Evolutionary conservation across 2,888 invertebrate species (phyloP).

Genomic region (Drosophila demipolita): DNA sequence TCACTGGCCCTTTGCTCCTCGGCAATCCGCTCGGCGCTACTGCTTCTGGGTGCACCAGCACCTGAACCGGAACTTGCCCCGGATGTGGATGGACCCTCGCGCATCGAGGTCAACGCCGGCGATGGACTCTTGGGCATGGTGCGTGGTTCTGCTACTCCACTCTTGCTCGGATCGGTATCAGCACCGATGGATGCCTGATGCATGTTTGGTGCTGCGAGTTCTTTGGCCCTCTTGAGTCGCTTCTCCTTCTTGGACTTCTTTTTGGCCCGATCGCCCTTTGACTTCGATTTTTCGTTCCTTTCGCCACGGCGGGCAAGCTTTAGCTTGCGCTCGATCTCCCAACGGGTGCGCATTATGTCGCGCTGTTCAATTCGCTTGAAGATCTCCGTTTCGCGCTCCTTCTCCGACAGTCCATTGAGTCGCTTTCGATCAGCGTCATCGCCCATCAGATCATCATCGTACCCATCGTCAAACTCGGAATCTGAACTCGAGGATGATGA

Average conservation of each 20-base stretch:
- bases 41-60: conserved; percentile 36
- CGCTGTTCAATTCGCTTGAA: conserved; percentile 98
- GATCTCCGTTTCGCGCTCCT: conserved; percentile 98
- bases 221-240: conserved; percentile 44
- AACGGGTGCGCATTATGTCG: conserved; percentile 96
- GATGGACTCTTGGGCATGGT: conserved; percentile 58
- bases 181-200: conserved; percentile 11
- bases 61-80: conserved; percentile 46
- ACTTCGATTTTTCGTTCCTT: conserved; percentile 86
- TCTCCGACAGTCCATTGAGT: conserved; percentile 96
- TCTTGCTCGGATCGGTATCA: conserved; percentile 45
- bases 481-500: conserved; percentile 87
- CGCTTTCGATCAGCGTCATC: conserved; percentile 97
- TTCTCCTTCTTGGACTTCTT: conserved; percentile 83
- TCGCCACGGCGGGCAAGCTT: conserved; percentile 93
- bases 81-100: conserved; percentile 60
- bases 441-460: conserved; percentile 98
- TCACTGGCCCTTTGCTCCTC: conserved; percentile 66
- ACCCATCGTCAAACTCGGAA: conserved; percentile 98
- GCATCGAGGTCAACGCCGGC: conserved; percentile 42
- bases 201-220: conserved; percentile 32
- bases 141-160: conserved; percentile 27
- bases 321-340: conserved; percentile 98
- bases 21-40: conserved; percentile 39
- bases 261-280: conserved; percentile 87